A percentile compares a stretch with the other conserved stretches of the same genome.
These are phyloP conservation scores for Acanthornis magna DNA, from an alignment of 2,797 vertebrate species.

Conservation along the genomic window DNA sequence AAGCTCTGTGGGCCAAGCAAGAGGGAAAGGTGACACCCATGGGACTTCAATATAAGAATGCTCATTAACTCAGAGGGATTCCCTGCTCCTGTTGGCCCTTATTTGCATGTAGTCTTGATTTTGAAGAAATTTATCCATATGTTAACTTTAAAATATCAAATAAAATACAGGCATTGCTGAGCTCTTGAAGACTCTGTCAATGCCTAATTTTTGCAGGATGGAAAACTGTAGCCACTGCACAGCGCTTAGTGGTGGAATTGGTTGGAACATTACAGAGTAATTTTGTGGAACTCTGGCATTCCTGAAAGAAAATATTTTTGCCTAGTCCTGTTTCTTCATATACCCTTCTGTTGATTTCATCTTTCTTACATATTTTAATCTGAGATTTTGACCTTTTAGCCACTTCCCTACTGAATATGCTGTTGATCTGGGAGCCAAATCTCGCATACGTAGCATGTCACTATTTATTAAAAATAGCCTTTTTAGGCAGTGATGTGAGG, in stretches of 20 bases:
- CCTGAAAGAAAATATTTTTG: not conserved
- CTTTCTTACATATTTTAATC: not conserved
- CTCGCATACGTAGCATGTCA: not conserved
- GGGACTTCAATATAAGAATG: not conserved
- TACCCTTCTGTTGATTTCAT: not conserved
- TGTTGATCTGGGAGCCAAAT: not conserved
- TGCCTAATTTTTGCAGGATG: not conserved
- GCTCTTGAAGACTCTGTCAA: not conserved
- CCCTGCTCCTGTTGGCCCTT: not conserved
- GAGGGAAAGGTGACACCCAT: conserved; percentile 76
- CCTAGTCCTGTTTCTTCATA: not conserved
- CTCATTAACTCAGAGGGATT: not conserved
- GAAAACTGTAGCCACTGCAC: not conserved
- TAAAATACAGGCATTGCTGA: fast-evolving
- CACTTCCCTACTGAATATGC: not conserved
- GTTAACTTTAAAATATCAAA: not conserved
- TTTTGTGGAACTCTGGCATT: not conserved
- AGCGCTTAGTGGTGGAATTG: not conserved
- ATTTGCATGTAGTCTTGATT: not conserved
- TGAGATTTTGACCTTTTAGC: not conserved
- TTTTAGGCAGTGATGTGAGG: not conserved
- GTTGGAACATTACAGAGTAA: not conserved
- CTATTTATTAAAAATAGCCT: not conserved
- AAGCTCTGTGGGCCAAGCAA: conserved; percentile 79
- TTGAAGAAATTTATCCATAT: not conserved